A percentile compares a stretch with the other conserved stretches of the same genome.
These are phyloP conservation scores for Aricia artaxerxes DNA, from an alignment of 2,888 invertebrate species.

Conservation along the genomic window DNA sequence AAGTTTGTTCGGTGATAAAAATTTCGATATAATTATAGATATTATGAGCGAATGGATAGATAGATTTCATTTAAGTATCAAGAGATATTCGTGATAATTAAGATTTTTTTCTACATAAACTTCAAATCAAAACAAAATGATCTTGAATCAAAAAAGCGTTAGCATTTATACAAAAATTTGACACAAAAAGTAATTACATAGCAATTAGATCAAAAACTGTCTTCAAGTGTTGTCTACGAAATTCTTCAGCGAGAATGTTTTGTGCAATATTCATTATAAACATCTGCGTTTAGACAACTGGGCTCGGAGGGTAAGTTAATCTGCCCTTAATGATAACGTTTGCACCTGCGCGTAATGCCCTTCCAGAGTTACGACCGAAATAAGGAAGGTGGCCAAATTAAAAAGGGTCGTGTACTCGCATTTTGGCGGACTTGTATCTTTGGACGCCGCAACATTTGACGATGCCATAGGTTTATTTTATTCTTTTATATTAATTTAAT, in stretches of 20 bases:
- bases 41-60: no score
- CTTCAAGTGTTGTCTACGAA: not conserved
- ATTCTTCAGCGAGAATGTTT: conserved; percentile 47
- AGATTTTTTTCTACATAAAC: no score
- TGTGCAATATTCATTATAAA: conserved; percentile 23
- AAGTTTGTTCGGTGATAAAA: no score
- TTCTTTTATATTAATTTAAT: no score
- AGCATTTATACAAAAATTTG: no score
- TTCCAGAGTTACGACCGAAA: conserved; percentile 58
- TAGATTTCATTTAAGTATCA: no score
- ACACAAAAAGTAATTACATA: not conserved
- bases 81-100: no score
- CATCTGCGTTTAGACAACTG: conserved; percentile 50
- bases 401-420: conserved; percentile 37
- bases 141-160: no score
- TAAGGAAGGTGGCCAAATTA: conserved; percentile 52
- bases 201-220: not conserved
- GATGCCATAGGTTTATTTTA: no score
- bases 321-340: conserved; percentile 66
- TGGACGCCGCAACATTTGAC: not conserved
- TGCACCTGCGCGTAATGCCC: conserved; percentile 67
- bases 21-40: no score
- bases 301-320: conserved; percentile 62
- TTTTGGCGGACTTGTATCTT: conserved; percentile 35
- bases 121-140: no score